Conservation (phyloP, 2,113 vertebrate genomes). For the Cyanistes caeruleus region DNA sequence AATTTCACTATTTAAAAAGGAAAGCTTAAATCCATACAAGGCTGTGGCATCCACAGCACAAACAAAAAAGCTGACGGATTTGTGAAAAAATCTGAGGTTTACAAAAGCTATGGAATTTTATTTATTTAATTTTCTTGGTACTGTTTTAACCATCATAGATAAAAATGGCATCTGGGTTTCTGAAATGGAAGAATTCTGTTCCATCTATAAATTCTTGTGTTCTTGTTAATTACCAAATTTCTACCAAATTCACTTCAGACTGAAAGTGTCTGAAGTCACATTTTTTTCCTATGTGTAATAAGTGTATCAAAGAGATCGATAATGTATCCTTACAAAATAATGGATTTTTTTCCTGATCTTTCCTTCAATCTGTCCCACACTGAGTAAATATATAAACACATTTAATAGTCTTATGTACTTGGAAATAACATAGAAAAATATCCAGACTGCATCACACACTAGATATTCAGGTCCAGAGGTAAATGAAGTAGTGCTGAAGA, state of each 20-base stretch:
- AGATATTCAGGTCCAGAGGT: neutral
- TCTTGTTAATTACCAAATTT: neutral
- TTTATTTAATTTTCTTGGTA: neutral
- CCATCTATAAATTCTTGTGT: neutral
- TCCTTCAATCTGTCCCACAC: neutral
- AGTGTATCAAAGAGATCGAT: neutral
- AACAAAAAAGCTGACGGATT: neutral
- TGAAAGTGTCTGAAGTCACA: neutral
- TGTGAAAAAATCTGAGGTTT: neutral
- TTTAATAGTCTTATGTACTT: neutral
- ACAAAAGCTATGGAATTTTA: neutral
- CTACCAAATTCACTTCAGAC: neutral
- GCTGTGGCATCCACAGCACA: neutral
- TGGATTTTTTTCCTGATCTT: neutral
- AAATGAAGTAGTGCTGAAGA: neutral
- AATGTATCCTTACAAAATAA: neutral
- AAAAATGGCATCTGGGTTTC: neutral
- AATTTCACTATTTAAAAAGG: neutral
- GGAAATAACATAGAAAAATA: neutral
- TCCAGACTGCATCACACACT: neutral
- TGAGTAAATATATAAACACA: neutral
- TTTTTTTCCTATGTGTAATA: neutral
- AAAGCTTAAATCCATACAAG: neutral
- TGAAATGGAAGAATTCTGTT: neutral
- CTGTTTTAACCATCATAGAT: neutral